Evolutionary conservation across 2,797 vertebrate genomes (phyloP).

Genomic region (Nannoperca australis): DNA sequence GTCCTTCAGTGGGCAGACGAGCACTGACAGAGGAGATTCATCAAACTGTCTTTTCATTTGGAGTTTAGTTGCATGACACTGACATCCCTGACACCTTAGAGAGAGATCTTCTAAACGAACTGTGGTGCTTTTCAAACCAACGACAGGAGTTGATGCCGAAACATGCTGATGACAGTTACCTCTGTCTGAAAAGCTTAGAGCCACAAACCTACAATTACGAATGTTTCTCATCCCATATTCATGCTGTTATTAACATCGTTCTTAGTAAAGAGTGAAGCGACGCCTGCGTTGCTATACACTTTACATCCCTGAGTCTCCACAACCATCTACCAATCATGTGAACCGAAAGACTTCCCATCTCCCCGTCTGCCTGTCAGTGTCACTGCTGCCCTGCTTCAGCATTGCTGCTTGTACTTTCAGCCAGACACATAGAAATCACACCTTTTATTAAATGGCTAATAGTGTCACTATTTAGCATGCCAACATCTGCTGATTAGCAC

Average conservation of each 20-base stretch:
- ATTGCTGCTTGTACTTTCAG: too few relatives aligned
- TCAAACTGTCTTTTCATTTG: not conserved
- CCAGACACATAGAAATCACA: not conserved
- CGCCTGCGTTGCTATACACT: too few relatives aligned
- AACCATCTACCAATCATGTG: too few relatives aligned
- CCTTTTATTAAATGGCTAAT: too few relatives aligned
- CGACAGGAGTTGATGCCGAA: not conserved
- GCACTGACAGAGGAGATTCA: not conserved
- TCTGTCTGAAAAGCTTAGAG: not conserved
- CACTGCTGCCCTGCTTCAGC: too few relatives aligned
- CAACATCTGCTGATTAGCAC: not conserved
- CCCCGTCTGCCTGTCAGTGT: too few relatives aligned
- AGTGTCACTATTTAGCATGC: not conserved
- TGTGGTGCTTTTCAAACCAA: not conserved
- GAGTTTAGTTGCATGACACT: not conserved
- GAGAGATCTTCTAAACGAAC: not conserved
- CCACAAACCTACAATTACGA: not conserved
- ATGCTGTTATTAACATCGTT: not conserved
- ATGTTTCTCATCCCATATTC: not conserved
- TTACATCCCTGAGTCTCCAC: too few relatives aligned
- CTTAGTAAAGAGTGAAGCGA: too few relatives aligned
- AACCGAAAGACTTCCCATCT: too few relatives aligned
- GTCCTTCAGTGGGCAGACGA: constrained; percentile 1
- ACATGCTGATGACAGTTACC: not conserved
- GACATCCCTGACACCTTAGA: not conserved